Base-by-base conservation (phyloP, 2,797 vertebrate genomes). In the Microctenopoma steveboyesi region DNA sequence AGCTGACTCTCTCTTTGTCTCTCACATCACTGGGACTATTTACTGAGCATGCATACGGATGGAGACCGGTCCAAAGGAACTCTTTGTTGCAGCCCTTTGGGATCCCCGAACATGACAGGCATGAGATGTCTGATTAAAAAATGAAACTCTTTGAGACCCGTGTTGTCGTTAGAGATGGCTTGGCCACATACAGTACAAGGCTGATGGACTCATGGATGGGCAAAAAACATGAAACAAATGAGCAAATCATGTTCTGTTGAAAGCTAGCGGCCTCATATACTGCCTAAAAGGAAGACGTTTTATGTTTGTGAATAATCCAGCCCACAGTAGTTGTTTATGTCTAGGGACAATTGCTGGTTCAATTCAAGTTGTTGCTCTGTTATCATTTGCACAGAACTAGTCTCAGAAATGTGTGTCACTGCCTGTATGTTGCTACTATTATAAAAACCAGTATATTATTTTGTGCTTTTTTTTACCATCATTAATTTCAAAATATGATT, bases 371-470 rank as follows among this genome's bases (percentile, higher is more conserved):
- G 96, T 98, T 97, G 96, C 95, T 98, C 96, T 96, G 95, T 97
- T 97, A 93, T 98, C 95, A 96, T 98, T 98, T 99, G 97, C 97
- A 98, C 97, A 98, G 95, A 94, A 97, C 95, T 98, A 97, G 96
- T 95, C 95, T 96, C 96, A 96, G 94, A 97, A 95, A 93, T 95
- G 95, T 96, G 95, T 95, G 95, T 97, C 96, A 97, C 96, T 96
- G 96, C 96, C 96, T 98, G 96, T 98, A 96, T 96, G 96, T 97
- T 95, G 96, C 95, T 95, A 93, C 94, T 94, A 95, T 95, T 94
- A 95, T 92, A 93, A 95, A 95, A 96, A 85, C 83, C 92, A 91
- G 91, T 93, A 89, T 83, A 80, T 86, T 84, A 78, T 81, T 87
- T 84, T 79, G 74, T 54, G 64, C 76, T 78, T 81, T 64, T 22